Conservation (phyloP, 2,113 vertebrate genomes). For the Sakesphorus luctuosus region DNA sequence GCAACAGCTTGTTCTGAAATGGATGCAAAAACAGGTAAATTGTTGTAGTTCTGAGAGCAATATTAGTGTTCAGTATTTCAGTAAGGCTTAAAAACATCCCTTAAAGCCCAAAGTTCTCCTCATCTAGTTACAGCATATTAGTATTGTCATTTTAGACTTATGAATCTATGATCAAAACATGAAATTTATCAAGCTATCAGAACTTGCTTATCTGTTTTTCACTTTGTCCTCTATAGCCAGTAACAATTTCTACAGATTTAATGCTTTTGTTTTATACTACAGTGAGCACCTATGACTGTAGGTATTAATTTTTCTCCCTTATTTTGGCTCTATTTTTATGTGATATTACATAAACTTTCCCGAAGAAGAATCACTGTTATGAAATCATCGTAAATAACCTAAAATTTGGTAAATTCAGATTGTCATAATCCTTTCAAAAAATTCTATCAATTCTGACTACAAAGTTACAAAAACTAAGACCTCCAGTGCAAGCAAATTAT, state of each 20-base stretch:
- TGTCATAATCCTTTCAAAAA: background rate
- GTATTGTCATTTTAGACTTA: background rate
- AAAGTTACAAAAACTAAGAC: background rate
- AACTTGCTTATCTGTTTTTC: background rate
- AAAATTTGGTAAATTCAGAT: background rate
- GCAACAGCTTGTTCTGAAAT: slow-evolving; percentile 87
- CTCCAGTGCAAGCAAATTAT: background rate
- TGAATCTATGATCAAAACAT: background rate
- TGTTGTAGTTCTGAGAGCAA: background rate
- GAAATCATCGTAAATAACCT: background rate
- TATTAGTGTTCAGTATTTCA: background rate
- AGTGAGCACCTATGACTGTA: background rate
- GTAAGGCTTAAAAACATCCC: background rate
- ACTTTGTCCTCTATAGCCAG: background rate
- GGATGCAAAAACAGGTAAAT: background rate
- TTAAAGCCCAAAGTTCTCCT: background rate
- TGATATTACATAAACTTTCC: background rate
- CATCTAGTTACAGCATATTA: background rate
- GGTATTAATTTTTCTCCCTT: background rate
- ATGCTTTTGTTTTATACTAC: background rate
- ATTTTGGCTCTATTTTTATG: background rate
- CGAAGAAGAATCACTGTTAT: background rate
- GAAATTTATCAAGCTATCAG: background rate
- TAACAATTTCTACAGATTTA: background rate
- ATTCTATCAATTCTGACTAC: background rate